phyloP scores from a whole-genome alignment of 1,140 invertebrate genomes.

The Geopemphigus sp. region DNA sequence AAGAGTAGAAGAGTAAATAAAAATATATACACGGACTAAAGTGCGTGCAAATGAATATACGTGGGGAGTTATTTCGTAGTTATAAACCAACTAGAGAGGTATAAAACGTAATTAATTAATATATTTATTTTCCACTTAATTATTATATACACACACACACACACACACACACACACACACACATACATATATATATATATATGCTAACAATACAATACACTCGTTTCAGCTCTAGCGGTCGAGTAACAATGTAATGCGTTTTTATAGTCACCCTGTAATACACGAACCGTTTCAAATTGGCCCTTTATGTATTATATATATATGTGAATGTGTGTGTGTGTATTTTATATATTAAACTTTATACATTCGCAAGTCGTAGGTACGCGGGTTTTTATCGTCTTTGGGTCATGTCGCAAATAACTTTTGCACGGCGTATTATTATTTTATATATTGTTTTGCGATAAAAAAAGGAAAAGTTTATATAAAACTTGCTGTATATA shows the following conservation, averaged over 20 bases:
- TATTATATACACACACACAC: too few relatives aligned
- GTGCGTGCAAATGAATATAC: too few relatives aligned
- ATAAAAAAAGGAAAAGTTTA: slow-evolving; percentile 19
- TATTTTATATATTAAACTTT: neutral
- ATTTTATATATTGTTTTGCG: slow-evolving; percentile 2
- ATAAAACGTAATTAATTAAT: too few relatives aligned
- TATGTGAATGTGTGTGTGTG: too few relatives aligned
- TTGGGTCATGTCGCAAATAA: neutral
- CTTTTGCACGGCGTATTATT: neutral
- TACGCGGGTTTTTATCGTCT: slow-evolving; percentile 11
- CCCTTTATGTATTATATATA: neutral
- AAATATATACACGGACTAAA: too few relatives aligned
- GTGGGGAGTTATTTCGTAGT: neutral
- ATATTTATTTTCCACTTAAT: neutral
- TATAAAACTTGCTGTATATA: neutral
- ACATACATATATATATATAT: too few relatives aligned
- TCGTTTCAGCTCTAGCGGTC: neutral
- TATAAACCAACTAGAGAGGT: too few relatives aligned
- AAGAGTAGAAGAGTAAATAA: too few relatives aligned
- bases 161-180: too few relatives aligned
- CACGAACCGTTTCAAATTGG: neutral
- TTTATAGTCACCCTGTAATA: neutral
- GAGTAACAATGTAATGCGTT: neutral
- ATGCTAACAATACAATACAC: too few relatives aligned
- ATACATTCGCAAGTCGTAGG: neutral